These are phyloP conservation scores for Coelopa frigida DNA, from an alignment of 1,140 invertebrate genomes.

Conservation along the genomic window DNA sequence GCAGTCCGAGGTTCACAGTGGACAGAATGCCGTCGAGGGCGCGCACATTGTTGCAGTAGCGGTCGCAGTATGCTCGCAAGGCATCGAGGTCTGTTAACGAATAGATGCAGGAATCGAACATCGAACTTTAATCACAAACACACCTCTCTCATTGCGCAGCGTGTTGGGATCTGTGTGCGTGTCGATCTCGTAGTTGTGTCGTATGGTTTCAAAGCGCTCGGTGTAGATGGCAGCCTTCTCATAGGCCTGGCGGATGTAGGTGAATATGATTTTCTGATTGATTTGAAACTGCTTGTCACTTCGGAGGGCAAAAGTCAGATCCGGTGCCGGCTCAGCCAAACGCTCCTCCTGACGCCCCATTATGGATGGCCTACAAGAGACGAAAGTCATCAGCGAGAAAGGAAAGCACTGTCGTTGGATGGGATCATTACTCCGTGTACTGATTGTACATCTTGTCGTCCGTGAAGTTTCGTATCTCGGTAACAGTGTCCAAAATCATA, in stretches of 20 bases:
- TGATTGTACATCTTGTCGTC: constrained; percentile 24
- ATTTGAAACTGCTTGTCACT: constrained; percentile 49
- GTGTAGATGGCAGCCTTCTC: constrained; percentile 56
- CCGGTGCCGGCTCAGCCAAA: constrained; percentile 50
- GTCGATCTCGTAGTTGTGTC: constrained; percentile 64
- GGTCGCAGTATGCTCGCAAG: constrained; percentile 53
- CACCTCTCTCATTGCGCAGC: constrained; percentile 47
- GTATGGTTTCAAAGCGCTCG: constrained; percentile 57
- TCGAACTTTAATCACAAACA: background rate
- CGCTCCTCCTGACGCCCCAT: constrained; percentile 56
- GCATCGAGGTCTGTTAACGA: constrained; percentile 48
- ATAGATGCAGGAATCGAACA: background rate
- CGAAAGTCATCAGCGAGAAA: background rate
- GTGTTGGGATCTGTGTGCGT: constrained; percentile 52
- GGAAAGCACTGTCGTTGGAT: background rate
- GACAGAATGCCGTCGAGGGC: constrained; percentile 56
- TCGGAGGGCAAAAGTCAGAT: constrained; percentile 47
- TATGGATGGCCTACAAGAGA: constrained; percentile 50
- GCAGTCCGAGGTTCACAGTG: constrained; percentile 56
- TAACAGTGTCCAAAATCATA: constrained; percentile 43
- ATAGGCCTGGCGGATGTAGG: constrained; percentile 45
- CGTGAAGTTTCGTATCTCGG: constrained; percentile 32
- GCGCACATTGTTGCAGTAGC: constrained; percentile 54
- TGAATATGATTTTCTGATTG: constrained; percentile 43
- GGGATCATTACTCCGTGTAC: constrained; percentile 27